A percentile compares a stretch with the other conserved stretches of the same genome.
Conservation (phyloP, 2,113 vertebrate species). For the Pleuronectes platessa region DNA sequence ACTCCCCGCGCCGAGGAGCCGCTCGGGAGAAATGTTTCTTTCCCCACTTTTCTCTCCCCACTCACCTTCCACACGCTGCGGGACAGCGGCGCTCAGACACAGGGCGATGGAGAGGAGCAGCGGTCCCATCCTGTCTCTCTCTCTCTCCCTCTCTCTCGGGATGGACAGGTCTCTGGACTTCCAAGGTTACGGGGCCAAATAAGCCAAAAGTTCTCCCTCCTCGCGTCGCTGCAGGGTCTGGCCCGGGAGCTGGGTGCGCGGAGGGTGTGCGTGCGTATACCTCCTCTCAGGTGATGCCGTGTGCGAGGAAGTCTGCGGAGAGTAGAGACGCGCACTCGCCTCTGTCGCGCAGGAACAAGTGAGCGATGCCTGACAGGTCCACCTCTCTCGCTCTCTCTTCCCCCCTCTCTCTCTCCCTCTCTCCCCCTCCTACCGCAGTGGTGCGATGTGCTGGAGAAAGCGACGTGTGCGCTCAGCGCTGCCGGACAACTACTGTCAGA, state of each 20-base stretch:
- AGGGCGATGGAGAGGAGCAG: slow-evolving; percentile 77
- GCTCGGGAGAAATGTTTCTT: not conserved
- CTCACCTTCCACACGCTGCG: slow-evolving; percentile 82
- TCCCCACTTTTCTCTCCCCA: not conserved
- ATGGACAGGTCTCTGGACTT: slow-evolving; percentile 58
- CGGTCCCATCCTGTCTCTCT: slow-evolving; percentile 80
- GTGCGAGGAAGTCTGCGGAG: slow-evolving; percentile 35
- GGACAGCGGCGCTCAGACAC: slow-evolving; percentile 81
- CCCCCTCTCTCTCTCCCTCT: not conserved
- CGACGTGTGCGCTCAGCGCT: slow-evolving; percentile 64
- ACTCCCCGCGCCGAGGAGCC: not conserved
- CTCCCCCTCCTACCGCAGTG: slow-evolving; percentile 78
- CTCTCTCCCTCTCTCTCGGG: slow-evolving; percentile 64
- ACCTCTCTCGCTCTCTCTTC: not conserved
- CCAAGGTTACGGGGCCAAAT: slow-evolving; percentile 70
- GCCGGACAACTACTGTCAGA: slow-evolving; percentile 52
- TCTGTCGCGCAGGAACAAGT: slow-evolving; percentile 63
- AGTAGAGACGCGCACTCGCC: slow-evolving; percentile 20
- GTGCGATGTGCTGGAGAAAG: slow-evolving; percentile 69
- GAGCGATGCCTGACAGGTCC: slow-evolving; percentile 43
- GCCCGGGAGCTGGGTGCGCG: slow-evolving; percentile 29
- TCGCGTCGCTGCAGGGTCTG: slow-evolving; percentile 33
- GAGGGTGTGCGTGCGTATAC: not conserved
- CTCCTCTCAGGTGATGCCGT: slow-evolving; percentile 61
- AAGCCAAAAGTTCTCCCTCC: slow-evolving; percentile 73